phyloP scores from a whole-genome alignment of 1,140 invertebrate genomes.

The Frieseomelitta varia region DNA sequence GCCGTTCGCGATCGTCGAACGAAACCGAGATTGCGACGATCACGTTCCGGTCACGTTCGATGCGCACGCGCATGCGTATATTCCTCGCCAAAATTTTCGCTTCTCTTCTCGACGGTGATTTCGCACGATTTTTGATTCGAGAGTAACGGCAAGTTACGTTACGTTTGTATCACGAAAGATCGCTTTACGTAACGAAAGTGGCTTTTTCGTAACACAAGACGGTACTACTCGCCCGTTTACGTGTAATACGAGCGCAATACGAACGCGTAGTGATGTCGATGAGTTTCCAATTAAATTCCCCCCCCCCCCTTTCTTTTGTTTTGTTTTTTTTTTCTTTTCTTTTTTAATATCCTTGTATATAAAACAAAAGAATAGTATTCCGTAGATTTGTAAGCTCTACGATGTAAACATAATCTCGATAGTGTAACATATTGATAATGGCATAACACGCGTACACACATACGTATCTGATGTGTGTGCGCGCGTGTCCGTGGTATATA shows the following conservation, averaged over 20 bases:
- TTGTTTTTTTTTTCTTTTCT: not conserved
- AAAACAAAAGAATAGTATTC: conserved; percentile 73
- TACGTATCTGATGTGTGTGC: not conserved
- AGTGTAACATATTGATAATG: conserved; percentile 79
- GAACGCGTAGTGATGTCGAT: not conserved
- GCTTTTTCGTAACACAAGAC: conserved; percentile 14
- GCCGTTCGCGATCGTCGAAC: not conserved
- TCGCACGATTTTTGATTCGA: not conserved
- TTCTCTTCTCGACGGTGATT: not conserved
- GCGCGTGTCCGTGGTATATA: not conserved
- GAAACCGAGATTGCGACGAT: not conserved
- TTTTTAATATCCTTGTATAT: conserved; percentile 71
- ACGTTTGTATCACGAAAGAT: not conserved
- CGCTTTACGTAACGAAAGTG: not conserved
- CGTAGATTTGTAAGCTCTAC: conserved; percentile 76
- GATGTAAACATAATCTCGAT: conserved; percentile 78
- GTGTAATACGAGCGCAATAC: not conserved
- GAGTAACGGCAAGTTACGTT: not conserved
- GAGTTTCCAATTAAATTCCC: conserved; percentile 11
- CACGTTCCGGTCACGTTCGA: not conserved
- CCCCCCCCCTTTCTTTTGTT: too few species aligned
- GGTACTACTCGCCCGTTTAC: too few species aligned
- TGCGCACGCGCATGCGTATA: not conserved
- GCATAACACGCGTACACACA: conserved; percentile 69
- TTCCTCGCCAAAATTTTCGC: not conserved